Conservation (phyloP, 2,113 vertebrate genomes). For the Ammospiza caudacuta region DNA sequence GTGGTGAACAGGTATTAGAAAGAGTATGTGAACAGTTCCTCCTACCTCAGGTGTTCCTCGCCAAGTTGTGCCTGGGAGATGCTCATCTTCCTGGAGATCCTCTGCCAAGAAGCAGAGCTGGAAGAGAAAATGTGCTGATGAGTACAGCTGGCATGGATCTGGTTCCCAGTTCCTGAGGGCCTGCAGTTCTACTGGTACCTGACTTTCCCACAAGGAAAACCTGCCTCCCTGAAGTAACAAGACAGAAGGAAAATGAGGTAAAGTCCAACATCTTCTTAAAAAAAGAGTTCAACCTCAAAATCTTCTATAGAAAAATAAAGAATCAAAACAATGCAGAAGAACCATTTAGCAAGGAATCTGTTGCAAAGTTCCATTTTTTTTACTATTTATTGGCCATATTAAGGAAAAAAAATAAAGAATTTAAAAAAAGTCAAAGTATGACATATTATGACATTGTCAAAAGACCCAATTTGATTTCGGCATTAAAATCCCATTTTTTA, state of each 20-base stretch:
- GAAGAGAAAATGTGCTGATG: neutral
- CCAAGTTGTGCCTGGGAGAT: fast-evolving
- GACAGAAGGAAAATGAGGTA: neutral
- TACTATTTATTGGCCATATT: neutral
- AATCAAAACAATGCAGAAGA: neutral
- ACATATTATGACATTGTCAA: neutral
- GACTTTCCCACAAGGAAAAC: neutral
- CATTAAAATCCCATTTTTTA: neutral
- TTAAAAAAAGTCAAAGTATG: neutral
- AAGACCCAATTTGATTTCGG: neutral
- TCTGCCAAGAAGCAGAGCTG: fast-evolving
- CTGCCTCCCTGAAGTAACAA: neutral
- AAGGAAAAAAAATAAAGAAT: neutral
- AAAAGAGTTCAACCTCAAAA: neutral
- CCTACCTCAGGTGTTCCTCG: neutral
- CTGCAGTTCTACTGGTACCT: neutral
- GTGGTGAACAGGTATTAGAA: neutral
- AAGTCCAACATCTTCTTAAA: neutral
- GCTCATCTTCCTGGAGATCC: neutral
- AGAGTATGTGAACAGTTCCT: neutral
- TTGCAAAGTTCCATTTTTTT: neutral
- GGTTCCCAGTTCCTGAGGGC: neutral
- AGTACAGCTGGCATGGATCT: neutral
- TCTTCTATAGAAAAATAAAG: neutral
- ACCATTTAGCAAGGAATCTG: neutral